phyloP scores from a whole-genome alignment of 2,113 vertebrate species.

The Erythrocebus patas region DNA sequence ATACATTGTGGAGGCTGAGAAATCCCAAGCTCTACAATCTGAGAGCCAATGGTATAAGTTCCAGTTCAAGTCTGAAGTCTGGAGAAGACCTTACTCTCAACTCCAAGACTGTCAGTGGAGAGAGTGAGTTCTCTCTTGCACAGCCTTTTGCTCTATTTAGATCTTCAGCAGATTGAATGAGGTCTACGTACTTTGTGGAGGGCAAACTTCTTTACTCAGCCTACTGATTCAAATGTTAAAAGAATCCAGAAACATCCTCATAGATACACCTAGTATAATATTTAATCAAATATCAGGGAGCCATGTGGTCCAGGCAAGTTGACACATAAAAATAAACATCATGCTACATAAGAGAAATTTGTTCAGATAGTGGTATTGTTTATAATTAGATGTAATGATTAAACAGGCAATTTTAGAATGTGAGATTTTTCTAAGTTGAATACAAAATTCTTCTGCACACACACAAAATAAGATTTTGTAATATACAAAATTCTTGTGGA shows the following conservation, averaged over 20 bases:
- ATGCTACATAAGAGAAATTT: not conserved
- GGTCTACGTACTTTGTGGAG: not conserved
- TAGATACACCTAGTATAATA: not conserved
- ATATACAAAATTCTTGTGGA: not conserved
- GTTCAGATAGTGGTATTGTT: not conserved
- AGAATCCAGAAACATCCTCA: not conserved
- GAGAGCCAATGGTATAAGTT: not conserved
- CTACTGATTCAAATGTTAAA: not conserved
- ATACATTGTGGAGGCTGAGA: not conserved
- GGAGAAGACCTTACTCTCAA: not conserved
- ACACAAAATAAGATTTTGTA: not conserved
- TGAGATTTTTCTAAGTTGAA: not conserved
- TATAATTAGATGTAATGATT: not conserved
- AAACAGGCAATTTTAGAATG: not conserved
- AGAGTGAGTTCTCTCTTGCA: too few relatives aligned
- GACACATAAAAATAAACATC: rapidly evolving
- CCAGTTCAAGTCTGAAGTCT: not conserved
- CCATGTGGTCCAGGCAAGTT: not conserved
- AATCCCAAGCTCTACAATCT: not conserved
- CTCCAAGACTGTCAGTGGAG: not conserved
- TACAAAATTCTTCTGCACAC: not conserved
- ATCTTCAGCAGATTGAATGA: not conserved
- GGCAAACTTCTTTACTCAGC: not conserved
- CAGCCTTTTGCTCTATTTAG: not conserved
- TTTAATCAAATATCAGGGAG: too few relatives aligned